Evolutionary conservation across 2,113 vertebrate genomes (phyloP), one percentile per base, ranked within the genome.

Genomic region (Halcyon senegalensis): DNA sequence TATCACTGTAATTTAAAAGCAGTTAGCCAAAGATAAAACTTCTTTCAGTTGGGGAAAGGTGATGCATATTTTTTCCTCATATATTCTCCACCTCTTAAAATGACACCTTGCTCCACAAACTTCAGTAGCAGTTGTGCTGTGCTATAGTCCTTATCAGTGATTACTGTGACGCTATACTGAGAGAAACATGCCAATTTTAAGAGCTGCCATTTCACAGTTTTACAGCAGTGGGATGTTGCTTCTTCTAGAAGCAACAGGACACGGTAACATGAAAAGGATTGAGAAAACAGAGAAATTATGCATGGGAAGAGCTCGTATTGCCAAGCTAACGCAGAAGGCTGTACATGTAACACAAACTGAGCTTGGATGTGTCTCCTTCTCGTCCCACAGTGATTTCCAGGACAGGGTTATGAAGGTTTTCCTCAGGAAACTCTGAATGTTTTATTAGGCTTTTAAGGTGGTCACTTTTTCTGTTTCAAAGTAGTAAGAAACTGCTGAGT

Each of bases 281-380:
- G 1, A 44, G 53, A 25, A 67, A 84, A 58, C 33, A 80, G 24
- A 53, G 35, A 43, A 89, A 70, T 76, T 6, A 28, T 3, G 1
- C 33, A 17, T 4, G 37, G 75, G 44, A 76, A 90, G 30, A 83
- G 44, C 37, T 73, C 2, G 0, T 37, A 7, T 55, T 74, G 69
- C 84, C 67, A 69, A 73, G 13, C 10, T 46, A 78, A 75, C 25
- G 33, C 21, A 62, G 28, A 30, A 28, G 7, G 27, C 10, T 31
- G 16, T 13, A 66, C 0, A 1, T 0, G 0, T 5, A 55, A 43
- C 0, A 10, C 5, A 25, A 31, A 63, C 13, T 6, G 28, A 72
- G 39, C 27, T 39, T 15, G 31, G 70, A 83, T 24, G 37, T 1
- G 0, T 62, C 20, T 2, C 10, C 28, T 39, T 81, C n/a, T 44